A percentile compares a stretch with the other conserved stretches of the same genome.
Evolutionary conservation across 1,140 invertebrate genomes (phyloP).

Genomic region (Papilio glaucus): DNA sequence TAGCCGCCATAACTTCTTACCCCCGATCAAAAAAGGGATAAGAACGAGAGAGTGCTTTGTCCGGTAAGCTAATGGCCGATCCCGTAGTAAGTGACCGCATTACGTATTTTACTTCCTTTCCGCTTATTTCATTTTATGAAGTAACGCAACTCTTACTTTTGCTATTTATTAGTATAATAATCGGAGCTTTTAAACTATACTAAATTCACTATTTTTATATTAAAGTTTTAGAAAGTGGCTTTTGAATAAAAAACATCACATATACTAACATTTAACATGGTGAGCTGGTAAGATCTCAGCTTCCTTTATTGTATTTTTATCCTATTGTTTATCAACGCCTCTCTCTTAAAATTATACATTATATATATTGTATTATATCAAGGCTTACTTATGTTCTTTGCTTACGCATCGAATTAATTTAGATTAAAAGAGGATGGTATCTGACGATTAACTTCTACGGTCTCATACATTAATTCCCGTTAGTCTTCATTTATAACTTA

Average conservation of each 20-base stretch:
- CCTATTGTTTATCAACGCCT: too few species aligned
- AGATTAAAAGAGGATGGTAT: not conserved
- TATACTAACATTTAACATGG: too few species aligned
- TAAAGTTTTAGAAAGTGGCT: too few species aligned
- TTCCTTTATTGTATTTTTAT: too few species aligned
- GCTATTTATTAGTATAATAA: not conserved
- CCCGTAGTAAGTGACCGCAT: conserved; percentile 17
- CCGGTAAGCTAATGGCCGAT: conserved; percentile 32
- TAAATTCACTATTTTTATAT: not conserved
- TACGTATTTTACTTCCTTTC: conserved; percentile 19
- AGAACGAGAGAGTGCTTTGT: conserved; percentile 37
- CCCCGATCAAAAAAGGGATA: conserved; percentile 48
- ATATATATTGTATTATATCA: not conserved
- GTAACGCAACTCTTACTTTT: not conserved
- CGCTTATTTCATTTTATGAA: conserved; percentile 21
- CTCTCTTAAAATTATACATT: too few species aligned
- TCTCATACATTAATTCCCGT: not conserved
- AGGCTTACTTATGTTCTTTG: not conserved
- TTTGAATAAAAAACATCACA: too few species aligned
- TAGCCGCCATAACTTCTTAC: conserved; percentile 50
- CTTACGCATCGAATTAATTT: not conserved
- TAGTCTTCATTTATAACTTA: conserved; percentile 9
- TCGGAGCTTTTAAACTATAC: not conserved
- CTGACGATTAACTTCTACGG: not conserved
- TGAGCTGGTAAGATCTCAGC: too few species aligned